Evolutionary conservation across 2,888 invertebrate genomes (phyloP).

Genomic region (Trilocha varians): DNA sequence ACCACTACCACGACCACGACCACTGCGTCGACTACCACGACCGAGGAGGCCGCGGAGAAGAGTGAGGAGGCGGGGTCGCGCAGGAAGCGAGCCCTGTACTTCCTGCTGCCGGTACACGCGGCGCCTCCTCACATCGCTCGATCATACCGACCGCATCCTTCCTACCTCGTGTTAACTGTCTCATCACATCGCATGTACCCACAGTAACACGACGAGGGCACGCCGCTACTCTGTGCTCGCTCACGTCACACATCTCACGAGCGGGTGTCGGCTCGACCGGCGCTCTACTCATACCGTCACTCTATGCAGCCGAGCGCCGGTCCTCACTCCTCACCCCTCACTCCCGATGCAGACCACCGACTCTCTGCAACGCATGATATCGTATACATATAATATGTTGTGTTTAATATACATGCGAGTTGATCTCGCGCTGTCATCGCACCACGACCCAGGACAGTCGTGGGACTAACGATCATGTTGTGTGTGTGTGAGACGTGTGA

Average conservation of each 20-base stretch:
- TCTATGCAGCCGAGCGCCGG: not conserved
- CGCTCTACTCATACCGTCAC: not conserved
- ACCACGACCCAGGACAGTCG: not conserved
- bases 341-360: constrained; percentile 2
- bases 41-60: constrained; percentile 17
- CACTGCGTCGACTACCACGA: constrained; percentile 15
- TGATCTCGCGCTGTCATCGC: not conserved
- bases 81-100: constrained; percentile 46
- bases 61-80: constrained; percentile 20
- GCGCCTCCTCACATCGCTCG: too few species aligned
- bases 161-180: too few species aligned
- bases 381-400: not conserved
- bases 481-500: not conserved
- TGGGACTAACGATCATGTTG: not conserved
- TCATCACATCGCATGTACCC: too few species aligned
- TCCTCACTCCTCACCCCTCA: not conserved
- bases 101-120: constrained; percentile 61
- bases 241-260: not conserved
- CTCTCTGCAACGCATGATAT: not conserved
- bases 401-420: constrained; percentile 14
- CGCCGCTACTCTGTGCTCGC: not conserved
- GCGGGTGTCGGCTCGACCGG: not conserved
- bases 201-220: constrained; percentile 7
- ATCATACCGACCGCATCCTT: too few species aligned
- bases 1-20: constrained; percentile 20